phyloP scores from a whole-genome alignment of 2,888 invertebrate species.

The Octonoba sinensis region DNA sequence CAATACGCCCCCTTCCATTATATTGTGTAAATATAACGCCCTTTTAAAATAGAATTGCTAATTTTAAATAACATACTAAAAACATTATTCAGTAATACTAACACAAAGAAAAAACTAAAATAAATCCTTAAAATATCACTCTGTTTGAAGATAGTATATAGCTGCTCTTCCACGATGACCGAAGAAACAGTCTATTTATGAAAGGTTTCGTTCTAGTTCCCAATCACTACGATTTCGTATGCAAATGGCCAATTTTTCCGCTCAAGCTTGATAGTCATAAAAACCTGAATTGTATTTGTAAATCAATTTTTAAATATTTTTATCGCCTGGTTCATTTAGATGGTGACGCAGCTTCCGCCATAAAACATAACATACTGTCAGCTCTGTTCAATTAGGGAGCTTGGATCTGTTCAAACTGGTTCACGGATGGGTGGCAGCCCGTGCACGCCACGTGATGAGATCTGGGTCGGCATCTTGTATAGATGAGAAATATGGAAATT shows the following conservation, averaged over 20 bases:
- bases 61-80: no score
- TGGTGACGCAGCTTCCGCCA: no score
- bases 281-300: background rate
- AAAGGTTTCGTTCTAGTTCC: background rate
- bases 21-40: no score
- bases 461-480: background rate
- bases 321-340: no score
- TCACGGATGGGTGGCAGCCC: slow-evolving; percentile 7
- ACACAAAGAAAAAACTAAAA: no score
- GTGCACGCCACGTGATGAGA: background rate
- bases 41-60: no score
- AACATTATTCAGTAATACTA: no score
- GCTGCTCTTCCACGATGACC: no score
- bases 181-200: background rate
- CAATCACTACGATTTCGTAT: background rate
- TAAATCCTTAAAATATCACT: background rate
- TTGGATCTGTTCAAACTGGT: background rate
- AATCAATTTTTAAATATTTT: background rate
- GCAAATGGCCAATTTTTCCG: background rate
- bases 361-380: no score
- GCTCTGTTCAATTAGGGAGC: no score
- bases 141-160: background rate
- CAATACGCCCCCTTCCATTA: no score
- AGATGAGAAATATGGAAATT: no score
- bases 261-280: background rate